Evolutionary conservation across 1,140 invertebrate species (phyloP), one percentile per base, ranked within the genome.

Genomic region (Coelopa frigida): DNA sequence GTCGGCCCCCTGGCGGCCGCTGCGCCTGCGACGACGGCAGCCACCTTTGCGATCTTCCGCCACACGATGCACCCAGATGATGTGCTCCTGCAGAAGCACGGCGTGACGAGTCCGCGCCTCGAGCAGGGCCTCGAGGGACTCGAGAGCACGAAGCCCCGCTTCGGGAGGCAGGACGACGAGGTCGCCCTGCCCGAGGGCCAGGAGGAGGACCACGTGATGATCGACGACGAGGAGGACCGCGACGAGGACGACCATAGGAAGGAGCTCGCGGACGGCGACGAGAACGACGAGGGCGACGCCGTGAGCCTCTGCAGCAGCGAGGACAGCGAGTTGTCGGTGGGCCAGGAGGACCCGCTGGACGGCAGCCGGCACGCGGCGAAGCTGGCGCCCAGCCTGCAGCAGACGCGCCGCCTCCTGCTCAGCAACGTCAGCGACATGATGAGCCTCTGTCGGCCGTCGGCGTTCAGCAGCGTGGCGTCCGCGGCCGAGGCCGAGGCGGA

Each of bases 291-390:
- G 12, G 61, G 64, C 27, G 61, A 64, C 27, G 46, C 48, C 1
- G 36, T 52, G 21, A 64, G 61, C 36, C 20, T 47, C 32, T 81
- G 78, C 49, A 77, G 77, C 53, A 82, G 80, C 52, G 78, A 81
- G 50, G 79, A 79, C 48, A 82, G 80, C 2, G 80, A 81, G 2
- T 49, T 82, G 2, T 81, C 79, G 35, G 80, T 82, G 32, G 80
- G 80, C 3, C 81, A 82, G 59, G 80, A 82, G 54, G 75, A 75
- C 5, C 71, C 64, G 5, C 50, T 58, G 32, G 21, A 24, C n/a
- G 40, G 1, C 18, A 43, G 41, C 40, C 52, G 40, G 48, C 61
- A 49, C 26, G 53, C 57, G 48, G 35, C 49, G 41, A 54, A 55
- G 2, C 50, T 47, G 3, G 43, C 54, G 7, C 51, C 49, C 10